phyloP scores from a whole-genome alignment of 2,113 vertebrate species.

The Pluvialis apricaria region DNA sequence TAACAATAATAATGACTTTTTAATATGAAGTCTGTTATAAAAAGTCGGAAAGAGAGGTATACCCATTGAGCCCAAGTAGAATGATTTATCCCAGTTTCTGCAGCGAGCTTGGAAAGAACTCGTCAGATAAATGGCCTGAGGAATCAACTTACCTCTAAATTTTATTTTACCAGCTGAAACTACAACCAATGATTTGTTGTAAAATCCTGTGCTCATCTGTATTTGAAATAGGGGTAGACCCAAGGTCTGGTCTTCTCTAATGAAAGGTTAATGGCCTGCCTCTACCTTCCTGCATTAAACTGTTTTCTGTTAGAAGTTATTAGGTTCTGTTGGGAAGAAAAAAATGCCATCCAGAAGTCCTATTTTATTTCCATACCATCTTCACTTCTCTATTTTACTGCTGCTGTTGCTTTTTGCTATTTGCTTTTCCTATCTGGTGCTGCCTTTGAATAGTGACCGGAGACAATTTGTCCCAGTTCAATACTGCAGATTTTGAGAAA shows the following conservation, averaged over 20 bases:
- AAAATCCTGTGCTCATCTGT: background rate
- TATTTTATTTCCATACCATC: background rate
- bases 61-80: background rate
- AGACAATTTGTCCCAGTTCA: background rate
- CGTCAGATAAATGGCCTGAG: background rate
- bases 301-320: background rate
- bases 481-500: background rate
- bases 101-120: background rate
- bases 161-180: background rate
- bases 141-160: background rate
- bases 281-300: background rate
- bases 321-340: background rate
- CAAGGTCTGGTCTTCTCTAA: background rate
- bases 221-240: background rate
- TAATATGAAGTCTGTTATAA: background rate
- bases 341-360: background rate
- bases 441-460: background rate
- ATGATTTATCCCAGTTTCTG: background rate
- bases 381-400: background rate
- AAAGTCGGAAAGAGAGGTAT: background rate
- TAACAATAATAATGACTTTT: background rate
- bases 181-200: background rate
- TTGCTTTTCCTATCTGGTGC: background rate
- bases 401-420: background rate
- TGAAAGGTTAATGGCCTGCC: background rate